Evolutionary conservation across 92 coral and sea anemone genomes (phyloP).

Genomic region (Desmophyllum pertusum): DNA sequence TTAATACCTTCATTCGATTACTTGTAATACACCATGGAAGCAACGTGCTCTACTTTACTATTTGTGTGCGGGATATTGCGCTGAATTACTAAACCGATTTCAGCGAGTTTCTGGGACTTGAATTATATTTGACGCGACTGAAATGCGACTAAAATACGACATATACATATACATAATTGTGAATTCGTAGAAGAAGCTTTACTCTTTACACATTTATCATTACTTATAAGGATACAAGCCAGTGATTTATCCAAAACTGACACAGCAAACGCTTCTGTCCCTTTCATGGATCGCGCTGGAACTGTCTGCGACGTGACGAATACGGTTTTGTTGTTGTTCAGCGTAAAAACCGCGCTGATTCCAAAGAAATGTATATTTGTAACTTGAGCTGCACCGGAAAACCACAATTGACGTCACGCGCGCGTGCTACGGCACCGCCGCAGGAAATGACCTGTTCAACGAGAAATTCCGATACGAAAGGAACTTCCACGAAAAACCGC

Average conservation of each 20-base stretch:
- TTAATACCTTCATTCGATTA: too few species aligned
- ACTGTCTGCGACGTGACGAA: background rate
- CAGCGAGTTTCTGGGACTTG: too few species aligned
- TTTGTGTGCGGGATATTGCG: too few species aligned
- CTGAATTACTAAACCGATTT: too few species aligned
- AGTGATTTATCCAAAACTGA: background rate
- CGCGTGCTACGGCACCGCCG: constrained; percentile 34
- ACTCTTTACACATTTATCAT: background rate
- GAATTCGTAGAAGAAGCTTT: background rate
- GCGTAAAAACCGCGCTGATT: constrained; percentile 12
- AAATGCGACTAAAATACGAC: too few species aligned
- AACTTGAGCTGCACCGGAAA: constrained; percentile 33
- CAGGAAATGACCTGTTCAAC: constrained; percentile 41
- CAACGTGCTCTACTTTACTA: too few species aligned
- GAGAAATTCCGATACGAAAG: constrained; percentile 20
- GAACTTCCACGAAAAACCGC: background rate
- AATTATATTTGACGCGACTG: too few species aligned
- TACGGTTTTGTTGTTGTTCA: background rate
- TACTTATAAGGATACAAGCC: background rate
- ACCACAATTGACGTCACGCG: constrained; percentile 42
- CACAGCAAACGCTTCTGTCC: background rate
- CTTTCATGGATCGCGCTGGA: background rate
- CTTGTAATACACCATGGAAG: too few species aligned
- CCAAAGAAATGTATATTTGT: constrained; percentile 15
- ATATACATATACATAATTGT: too few species aligned